Evolutionary conservation across 2,797 vertebrate genomes (phyloP).

Genomic region (Uromys caudimaculatus): DNA sequence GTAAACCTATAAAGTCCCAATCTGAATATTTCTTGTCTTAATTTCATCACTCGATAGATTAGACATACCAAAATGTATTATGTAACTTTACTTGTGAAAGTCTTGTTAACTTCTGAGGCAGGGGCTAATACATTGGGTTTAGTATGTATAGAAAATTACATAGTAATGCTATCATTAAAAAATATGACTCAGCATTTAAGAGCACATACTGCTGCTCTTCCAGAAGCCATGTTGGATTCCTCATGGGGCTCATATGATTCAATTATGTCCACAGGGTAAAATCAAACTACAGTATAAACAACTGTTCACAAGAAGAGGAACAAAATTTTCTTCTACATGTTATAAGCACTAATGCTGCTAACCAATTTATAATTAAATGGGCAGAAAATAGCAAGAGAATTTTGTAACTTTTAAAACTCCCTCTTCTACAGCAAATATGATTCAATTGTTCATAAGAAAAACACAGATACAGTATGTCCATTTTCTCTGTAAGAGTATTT

Average conservation of each 20-base stretch:
- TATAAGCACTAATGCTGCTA: not conserved
- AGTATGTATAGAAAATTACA: not conserved
- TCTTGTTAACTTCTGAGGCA: not conserved
- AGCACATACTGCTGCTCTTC: not conserved
- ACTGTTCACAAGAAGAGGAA: not conserved
- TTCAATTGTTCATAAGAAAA: constrained; percentile 10
- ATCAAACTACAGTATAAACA: not conserved
- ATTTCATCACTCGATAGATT: not conserved
- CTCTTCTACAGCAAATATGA: constrained; percentile 4
- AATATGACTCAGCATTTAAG: not conserved
- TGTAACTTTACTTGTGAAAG: not conserved
- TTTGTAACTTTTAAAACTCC: not conserved
- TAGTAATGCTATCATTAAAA: not conserved
- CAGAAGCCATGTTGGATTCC: not conserved
- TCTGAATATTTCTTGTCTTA: not conserved
- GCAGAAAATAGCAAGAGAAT: not conserved
- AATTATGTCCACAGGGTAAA: not conserved
- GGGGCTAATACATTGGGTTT: not conserved
- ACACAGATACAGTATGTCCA: not conserved
- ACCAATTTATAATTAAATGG: not conserved
- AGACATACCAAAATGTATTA: not conserved
- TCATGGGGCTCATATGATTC: not conserved
- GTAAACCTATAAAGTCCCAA: not conserved
- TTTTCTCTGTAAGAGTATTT: not conserved
- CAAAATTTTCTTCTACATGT: not conserved